A percentile compares a stretch with the other conserved stretches of the same genome.
These are phyloP conservation scores for Gopherus flavomarginatus DNA, from an alignment of 2,113 vertebrate species.

Conservation along the genomic window DNA sequence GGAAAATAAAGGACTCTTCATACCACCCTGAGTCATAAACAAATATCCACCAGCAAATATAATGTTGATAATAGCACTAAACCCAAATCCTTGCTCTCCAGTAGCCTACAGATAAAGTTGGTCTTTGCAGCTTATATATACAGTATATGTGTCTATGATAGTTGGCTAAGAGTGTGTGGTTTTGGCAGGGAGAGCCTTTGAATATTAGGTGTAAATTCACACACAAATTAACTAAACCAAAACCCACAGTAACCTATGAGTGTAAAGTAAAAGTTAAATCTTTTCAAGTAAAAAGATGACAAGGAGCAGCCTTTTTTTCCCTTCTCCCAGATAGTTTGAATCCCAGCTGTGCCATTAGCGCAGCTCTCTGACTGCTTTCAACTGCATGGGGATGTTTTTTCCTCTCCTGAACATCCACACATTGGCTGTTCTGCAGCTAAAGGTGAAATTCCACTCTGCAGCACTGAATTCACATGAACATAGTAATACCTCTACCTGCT, in stretches of 20 bases:
- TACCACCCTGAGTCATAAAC: not conserved
- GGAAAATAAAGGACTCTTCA: not conserved
- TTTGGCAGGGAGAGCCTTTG: not conserved
- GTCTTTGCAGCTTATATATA: not conserved
- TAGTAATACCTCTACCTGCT: fast-evolving
- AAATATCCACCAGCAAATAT: not conserved
- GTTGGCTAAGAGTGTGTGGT: fast-evolving
- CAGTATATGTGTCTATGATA: not conserved
- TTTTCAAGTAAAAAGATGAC: not conserved
- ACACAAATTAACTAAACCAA: not conserved
- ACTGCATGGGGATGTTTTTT: not conserved
- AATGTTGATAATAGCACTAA: not conserved
- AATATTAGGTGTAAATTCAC: not conserved
- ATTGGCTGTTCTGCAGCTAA: not conserved
- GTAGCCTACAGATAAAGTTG: not conserved
- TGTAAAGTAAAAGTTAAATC: not conserved
- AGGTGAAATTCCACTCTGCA: not conserved
- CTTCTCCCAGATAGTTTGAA: not conserved
- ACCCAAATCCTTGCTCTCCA: not conserved
- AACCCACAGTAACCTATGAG: not conserved
- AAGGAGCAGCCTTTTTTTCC: not conserved
- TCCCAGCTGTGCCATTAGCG: not conserved
- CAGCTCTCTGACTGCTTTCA: not conserved
- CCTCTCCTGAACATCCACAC: fast-evolving
- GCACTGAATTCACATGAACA: not conserved